Base-by-base conservation (phyloP, 1,140 invertebrate genomes). In the Ptiloglossa arizonensis region DNA sequence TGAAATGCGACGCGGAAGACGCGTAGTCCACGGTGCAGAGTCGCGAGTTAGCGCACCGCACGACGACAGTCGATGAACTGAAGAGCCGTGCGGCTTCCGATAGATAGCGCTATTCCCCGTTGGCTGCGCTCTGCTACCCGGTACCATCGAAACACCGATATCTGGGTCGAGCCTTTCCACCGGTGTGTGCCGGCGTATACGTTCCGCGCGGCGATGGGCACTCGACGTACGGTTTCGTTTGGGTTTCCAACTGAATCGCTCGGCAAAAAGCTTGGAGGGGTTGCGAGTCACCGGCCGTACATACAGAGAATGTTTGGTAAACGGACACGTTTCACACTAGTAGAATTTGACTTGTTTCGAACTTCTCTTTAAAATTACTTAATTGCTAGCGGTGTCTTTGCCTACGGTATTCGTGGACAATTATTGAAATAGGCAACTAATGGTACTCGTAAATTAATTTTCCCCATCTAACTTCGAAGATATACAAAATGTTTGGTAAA, bases 161-260 rank as follows among this genome's bases (percentile, higher is more conserved):
- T 91, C 90, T 92, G 90, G 91, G 91, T 91, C 91, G 90, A 77
- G 79, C 90, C 91, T 89, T 89, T 87, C 90, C 88, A 89, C 69
- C 24, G 38, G 41, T 52, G 29, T 79, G 41, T 46, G 35, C 32
- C 32, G 35, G 46, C 35, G 62, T 67, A n/a, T n/a, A 9, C 32
- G 41, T 27, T 29, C 24, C 44, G 32, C 11, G 13, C 35, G 17
- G 24, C 48, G 46, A 77, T 71, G 75, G 46, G n/a, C 68, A 56
- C 57, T 27, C 64, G 64, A 76, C 46, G 19, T 52, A 24, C 11
- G 41, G 52, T 24, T 75, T 57, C 63, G 29, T 73, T 73, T 73
- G 59, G 6, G 44, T 52, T 52, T 29, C 35, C 60, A 13, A 52
- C 11, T 41, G 63, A 75, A 75, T 75, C 72, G 63, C 8, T 2